Conservation (phyloP, 2,113 vertebrate species). For the Apteryx mantelli region DNA sequence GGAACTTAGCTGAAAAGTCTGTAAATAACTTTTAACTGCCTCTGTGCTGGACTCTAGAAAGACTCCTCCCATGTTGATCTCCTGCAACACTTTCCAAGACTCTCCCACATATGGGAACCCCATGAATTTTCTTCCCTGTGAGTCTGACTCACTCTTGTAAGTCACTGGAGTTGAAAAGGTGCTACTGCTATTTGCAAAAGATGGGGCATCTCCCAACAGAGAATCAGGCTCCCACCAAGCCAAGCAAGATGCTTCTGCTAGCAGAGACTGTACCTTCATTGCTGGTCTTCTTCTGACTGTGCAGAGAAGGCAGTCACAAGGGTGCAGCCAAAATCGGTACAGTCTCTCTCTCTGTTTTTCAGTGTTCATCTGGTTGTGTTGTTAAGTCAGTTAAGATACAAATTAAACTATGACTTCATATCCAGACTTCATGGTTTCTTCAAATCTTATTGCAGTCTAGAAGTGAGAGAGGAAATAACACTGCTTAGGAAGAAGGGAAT, state of each 20-base stretch:
- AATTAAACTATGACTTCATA: not conserved
- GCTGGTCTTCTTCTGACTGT: rapidly evolving
- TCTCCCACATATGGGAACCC: not conserved
- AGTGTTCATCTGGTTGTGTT: not conserved
- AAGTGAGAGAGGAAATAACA: not conserved
- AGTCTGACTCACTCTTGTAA: not conserved
- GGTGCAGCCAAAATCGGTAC: not conserved
- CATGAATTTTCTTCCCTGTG: rapidly evolving
- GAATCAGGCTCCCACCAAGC: not conserved
- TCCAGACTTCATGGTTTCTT: not conserved
- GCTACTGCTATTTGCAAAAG: not conserved
- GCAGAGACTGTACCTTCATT: not conserved
- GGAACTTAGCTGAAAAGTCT: not conserved
- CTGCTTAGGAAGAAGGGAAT: not conserved
- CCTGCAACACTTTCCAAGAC: not conserved
- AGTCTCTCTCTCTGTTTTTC: not conserved
- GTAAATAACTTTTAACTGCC: not conserved
- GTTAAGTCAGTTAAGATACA: not conserved
- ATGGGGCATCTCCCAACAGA: not conserved
- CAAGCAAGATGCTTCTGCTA: not conserved
- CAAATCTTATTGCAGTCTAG: not conserved
- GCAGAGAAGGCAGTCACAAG: not conserved
- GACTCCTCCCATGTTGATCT: not conserved
- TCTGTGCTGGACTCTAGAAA: not conserved
- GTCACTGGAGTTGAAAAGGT: not conserved